Evolutionary conservation across 2,113 vertebrate species (phyloP), one percentile per base, ranked within the genome.

Genomic region (Sinocyclocheilus grahami): DNA sequence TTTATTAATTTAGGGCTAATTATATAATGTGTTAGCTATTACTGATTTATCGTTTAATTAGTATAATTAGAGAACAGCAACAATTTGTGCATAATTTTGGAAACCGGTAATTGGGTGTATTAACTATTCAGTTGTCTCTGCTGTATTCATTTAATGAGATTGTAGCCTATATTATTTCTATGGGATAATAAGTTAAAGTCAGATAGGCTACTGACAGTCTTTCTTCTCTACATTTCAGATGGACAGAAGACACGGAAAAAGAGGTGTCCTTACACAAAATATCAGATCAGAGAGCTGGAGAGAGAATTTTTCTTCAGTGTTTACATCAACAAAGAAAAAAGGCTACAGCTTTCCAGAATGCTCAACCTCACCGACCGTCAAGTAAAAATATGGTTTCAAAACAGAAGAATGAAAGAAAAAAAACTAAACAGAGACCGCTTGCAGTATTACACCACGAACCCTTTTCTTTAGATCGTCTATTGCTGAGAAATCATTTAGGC

Each of bases 371-470:
- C 46, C 46, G 46, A 48, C 11, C 46, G 46, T 12, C 46, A 48
- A 3, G 46, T 48, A 3, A 48, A 99, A 96, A 99, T 99, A 91
- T 99, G 98, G 98, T 99, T 99, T 94, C 98, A 99, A 89, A 99
- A 99, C 94, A 95, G 98, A 92, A 96, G 98, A 90, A 99, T 99
- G 98, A 99, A 99, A 95, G 98, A 99, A 94, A 99, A 99, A 97
- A 99, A 99, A 94, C 95, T 99, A 92, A 99, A 97, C 96, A 97
- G 98, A 93, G 98, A 99, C 96, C 97, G 98, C 92, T 96, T 99
- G 96, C 98, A 99, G 89, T 99, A 98, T 93, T 99, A 99, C 91
- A 97, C 97, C 12, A 96, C 97, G 87, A 98, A 97, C 92, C 97
- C 98, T 30, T 94, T 99, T 92, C 97, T 99, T 92, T 99, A 96